Percentiles rank a stretch among this genome's conserved stretches.
These are phyloP conservation scores for Etheostoma spectabile DNA, from an alignment of 2,113 vertebrate species.

Conservation along the genomic window DNA sequence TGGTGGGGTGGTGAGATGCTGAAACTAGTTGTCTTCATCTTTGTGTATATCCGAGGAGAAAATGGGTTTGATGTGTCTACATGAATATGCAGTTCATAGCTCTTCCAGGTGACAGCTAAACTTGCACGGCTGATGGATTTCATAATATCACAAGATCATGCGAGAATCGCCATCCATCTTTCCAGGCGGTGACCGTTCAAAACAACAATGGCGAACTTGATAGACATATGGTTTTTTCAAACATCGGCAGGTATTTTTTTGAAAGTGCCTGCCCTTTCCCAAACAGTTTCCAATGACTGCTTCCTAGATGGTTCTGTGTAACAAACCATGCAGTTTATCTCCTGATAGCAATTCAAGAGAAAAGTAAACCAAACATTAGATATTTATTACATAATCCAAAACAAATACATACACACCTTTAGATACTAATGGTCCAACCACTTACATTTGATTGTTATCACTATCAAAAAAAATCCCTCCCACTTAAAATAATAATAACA, in stretches of 20 bases:
- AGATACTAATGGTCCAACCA: neutral
- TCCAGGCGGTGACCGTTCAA: too few species aligned
- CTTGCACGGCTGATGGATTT: too few species aligned
- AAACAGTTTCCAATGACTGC: too few species aligned
- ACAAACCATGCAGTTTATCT: neutral
- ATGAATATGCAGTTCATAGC: neutral
- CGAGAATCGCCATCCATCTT: too few species aligned
- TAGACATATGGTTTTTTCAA: too few species aligned
- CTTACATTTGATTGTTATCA: neutral
- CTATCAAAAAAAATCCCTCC: neutral
- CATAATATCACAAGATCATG: too few species aligned
- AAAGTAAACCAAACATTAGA: conserved; percentile 19
- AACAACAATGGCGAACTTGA: too few species aligned
- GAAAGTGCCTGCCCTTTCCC: too few species aligned
- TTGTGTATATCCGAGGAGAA: neutral
- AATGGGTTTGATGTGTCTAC: neutral
- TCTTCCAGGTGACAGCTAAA: neutral
- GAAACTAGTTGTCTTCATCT: neutral
- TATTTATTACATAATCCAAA: conserved; percentile 39
- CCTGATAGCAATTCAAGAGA: neutral
- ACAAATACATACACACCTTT: conserved; percentile 33
- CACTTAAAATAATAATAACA: neutral
- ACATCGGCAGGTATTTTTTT: too few species aligned
- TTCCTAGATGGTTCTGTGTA: too few species aligned
- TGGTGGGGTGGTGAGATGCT: neutral